A percentile compares a stretch with the other conserved stretches of the same genome.
Conservation (phyloP, 2,888 invertebrate genomes). For the Morinoia aosen region DNA sequence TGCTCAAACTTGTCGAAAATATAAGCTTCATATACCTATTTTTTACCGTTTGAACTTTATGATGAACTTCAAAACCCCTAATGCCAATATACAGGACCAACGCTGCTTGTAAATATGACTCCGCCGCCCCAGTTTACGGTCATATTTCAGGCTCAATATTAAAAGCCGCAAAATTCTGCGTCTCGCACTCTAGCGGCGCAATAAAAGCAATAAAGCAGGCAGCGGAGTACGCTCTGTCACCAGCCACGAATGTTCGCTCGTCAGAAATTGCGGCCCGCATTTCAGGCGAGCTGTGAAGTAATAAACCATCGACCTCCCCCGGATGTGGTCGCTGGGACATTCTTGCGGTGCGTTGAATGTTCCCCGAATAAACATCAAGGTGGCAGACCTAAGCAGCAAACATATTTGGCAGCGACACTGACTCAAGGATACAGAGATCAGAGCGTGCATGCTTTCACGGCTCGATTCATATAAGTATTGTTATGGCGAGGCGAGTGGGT, state of each 20-base stretch:
- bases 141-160: background rate
- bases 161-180: background rate
- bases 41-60: background rate
- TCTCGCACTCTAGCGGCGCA: background rate
- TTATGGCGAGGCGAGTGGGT: background rate
- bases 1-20: background rate
- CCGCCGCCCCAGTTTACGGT: background rate
- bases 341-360: background rate
- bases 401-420: background rate
- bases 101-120: background rate
- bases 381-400: background rate
- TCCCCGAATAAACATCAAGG: background rate
- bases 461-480: background rate
- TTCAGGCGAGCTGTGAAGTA: background rate
- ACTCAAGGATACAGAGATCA: background rate
- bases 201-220: slow-evolving; percentile 17
- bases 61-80: background rate
- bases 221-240: background rate
- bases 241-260: background rate
- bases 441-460: background rate
- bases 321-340: background rate
- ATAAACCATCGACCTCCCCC: background rate
- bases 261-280: background rate
- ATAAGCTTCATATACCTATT: background rate
- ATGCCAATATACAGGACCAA: background rate